Evolutionary conservation across 2,888 invertebrate genomes (phyloP), one percentile per base, ranked within the genome.

Genomic region (Scotopteryx bipunctaria): DNA sequence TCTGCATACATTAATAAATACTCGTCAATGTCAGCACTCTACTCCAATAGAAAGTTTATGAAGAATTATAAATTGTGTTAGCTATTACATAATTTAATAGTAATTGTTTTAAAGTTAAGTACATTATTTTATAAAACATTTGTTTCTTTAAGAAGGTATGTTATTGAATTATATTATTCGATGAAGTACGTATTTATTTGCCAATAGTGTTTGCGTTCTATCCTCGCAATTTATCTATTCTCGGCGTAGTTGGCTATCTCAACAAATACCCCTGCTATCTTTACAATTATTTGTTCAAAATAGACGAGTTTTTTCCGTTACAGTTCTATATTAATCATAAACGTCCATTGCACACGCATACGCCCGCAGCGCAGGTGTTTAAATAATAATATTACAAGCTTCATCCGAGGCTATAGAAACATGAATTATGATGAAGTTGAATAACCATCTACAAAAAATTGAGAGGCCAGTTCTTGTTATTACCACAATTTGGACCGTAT

Each of bases 401-500:
- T 74, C 72, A 80, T 55, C 74, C 67, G 72, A 72, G 67, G 73
- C 76, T 74, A 76, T 78, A 78, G 80, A 75, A 21, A 73, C 73
- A 66, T 67, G 66, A 78, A 46, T 46, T 37, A 42, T 43, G 13
- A 38, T 61, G 63, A 71, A 80, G 73, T 80, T 75, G 72, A 82
- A 80, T 79, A 80, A 80, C n/a, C 75, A 75, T 69, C 73, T 66
- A 81, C 75, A 79, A 81, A 83, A 85, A 86, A 78, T 61, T 57
- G 58, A 76, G 64, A 78, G 71, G 77, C 83, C 78, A 79, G 80
- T 79, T 82, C 76, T 74, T 73, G 67, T 72, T 72, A 68, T 65
- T 59, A 69, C 67, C 73, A 82, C 80, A 80, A 82, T 76, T 82
- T 81, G 75, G 78, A 79, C 79, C 74, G 32, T 32, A 27, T 9